Evolutionary conservation across 2,888 invertebrate species (phyloP), one percentile per base, ranked within the genome.

Genomic region (Itoplectis maculator): DNA sequence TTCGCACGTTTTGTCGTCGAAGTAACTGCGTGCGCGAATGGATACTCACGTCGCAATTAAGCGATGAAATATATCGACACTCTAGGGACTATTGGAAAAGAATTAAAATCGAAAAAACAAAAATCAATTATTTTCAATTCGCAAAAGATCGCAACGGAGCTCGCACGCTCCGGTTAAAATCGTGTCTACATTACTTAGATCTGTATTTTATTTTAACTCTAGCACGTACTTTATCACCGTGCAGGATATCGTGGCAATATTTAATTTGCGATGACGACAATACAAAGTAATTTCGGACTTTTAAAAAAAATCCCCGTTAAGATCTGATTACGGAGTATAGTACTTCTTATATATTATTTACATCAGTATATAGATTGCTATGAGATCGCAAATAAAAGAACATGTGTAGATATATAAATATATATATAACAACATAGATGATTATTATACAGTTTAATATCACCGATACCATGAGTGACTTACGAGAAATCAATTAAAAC

Each of bases 171-270:
- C 63, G 65, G 20, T 56, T 9, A 8, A 76, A 70, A 72, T 76
- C 49, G 68, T 54, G 45, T 75, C 54, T 69, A 51, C 23, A 42
- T 69, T 42, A 72, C 51, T 59, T 49, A 70, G 20, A 83, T 87
- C 80, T 84, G 86, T 89, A 89, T 89, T 88, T 90, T 89, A 91
- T 90, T 87, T 87, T 85, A 88, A 88, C 70, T 86, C 88, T 88
- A 85, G 88, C 88, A 87, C 85, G 87, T 83, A 84, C 78, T 81
- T 88, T 87, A 83, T 75, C 76, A 86, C 84, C 85, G 87, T 88
- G 91, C 89, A 91, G 90, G 88, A 91, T 91, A 89, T 86, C 70
- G 51, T 91, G 91, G 89, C 89, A 91, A 91, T 91, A 89, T 89
- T 88, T 87, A 86, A 87, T 84, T 85, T 66, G 70, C 81, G 61